Evolutionary conservation across 2,888 invertebrate genomes (phyloP).

Genomic region (Lasius platythorax): DNA sequence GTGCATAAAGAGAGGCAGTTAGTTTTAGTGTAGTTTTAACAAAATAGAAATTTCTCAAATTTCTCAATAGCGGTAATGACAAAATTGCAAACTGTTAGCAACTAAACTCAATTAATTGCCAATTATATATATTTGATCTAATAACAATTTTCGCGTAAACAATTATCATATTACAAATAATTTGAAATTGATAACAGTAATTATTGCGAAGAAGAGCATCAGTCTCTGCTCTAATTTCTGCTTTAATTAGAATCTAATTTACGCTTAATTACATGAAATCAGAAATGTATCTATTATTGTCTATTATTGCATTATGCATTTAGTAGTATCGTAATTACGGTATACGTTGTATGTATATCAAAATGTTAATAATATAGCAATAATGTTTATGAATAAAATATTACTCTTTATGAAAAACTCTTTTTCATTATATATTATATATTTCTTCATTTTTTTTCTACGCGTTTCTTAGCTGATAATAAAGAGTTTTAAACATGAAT

Average conservation of each 20-base stretch:
- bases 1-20: not conserved
- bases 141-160: slow-evolving; percentile 24
- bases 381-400: not conserved
- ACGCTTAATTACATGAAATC: not conserved
- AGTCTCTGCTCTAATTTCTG: slow-evolving; percentile 6
- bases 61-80: not conserved
- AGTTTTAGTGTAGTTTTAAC: not conserved
- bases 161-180: not conserved
- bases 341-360: not conserved
- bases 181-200: slow-evolving; percentile 18
- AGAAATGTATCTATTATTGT: not conserved
- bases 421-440: not conserved
- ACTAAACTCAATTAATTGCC: slow-evolving; percentile 19
- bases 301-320: not conserved
- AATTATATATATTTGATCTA: not conserved
- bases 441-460: not conserved
- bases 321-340: not conserved
- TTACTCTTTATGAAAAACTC: not conserved
- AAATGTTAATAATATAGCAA: not conserved
- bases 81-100: slow-evolving; percentile 26
- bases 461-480: not conserved
- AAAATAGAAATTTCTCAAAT: slow-evolving; percentile 11
- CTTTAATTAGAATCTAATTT: slow-evolving; percentile 26
- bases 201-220: not conserved
- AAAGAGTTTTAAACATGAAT: slow-evolving; percentile 11